Percentiles rank a stretch among this genome's conserved stretches.
Conservation (phyloP, 2,113 vertebrate genomes). For the Sylvia atricapilla region DNA sequence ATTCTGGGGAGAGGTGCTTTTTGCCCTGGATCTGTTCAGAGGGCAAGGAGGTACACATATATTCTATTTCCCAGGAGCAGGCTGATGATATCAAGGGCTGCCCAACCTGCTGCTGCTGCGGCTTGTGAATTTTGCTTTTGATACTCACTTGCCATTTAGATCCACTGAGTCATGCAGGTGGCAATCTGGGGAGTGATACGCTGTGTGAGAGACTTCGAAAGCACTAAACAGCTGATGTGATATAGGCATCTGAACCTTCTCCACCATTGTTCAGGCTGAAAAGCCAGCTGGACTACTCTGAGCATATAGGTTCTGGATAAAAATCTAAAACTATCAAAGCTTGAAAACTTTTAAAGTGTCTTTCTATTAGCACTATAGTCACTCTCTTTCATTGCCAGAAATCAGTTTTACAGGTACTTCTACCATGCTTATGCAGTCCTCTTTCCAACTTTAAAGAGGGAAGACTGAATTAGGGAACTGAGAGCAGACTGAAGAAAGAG, state of each 20-base stretch:
- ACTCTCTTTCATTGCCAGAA: background rate
- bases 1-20: background rate
- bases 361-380: background rate
- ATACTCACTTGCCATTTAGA: background rate
- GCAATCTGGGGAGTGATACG: accelerated
- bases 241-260: background rate
- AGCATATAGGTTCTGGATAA: background rate
- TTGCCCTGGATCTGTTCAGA: background rate
- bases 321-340: background rate
- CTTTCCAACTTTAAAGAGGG: background rate
- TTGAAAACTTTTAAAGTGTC: background rate
- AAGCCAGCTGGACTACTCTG: background rate
- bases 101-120: background rate
- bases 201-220: background rate
- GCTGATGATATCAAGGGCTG: background rate
- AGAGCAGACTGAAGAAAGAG: background rate
- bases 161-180: background rate
- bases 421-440: background rate
- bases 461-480: background rate
- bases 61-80: background rate
- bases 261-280: background rate
- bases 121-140: background rate
- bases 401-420: background rate
- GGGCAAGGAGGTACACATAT: accelerated
- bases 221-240: background rate